Evolutionary conservation across 2,888 invertebrate genomes (phyloP).

Genomic region (Sabellastarte sp.): DNA sequence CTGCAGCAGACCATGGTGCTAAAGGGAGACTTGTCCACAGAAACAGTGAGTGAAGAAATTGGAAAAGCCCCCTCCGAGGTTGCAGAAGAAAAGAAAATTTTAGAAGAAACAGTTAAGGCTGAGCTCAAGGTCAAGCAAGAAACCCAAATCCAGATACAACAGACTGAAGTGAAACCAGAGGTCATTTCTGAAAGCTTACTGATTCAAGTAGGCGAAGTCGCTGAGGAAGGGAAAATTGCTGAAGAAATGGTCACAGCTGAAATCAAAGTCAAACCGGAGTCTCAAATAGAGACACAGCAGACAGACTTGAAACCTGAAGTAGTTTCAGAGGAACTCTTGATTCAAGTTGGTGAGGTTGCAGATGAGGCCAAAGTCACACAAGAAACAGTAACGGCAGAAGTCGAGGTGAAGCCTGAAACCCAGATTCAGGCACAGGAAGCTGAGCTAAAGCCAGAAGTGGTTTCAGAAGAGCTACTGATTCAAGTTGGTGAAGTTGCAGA

Average conservation of each 20-base stretch:
- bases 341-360: not conserved
- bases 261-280: constrained; percentile 7
- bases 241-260: constrained; percentile 11
- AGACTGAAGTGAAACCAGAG: not conserved
- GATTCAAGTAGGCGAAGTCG: too few species aligned
- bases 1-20: too few species aligned
- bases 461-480: constrained; percentile 6
- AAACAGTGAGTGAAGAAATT: too few species aligned
- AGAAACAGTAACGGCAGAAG: not conserved
- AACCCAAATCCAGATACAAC: constrained; percentile 14
- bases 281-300: constrained; percentile 2
- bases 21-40: too few species aligned
- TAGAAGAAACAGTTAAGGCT: constrained; percentile 9
- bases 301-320: constrained; percentile 13
- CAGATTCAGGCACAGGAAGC: constrained; percentile 8
- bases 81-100: constrained; percentile 10
- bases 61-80: too few species aligned
- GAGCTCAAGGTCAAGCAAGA: constrained; percentile 5
- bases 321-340: constrained; percentile 6
- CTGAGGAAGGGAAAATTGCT: constrained; percentile 2
- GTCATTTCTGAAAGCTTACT: too few species aligned
- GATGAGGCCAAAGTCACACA: not conserved
- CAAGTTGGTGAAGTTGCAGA: constrained; percentile 13
- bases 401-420: constrained; percentile 11
- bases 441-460: constrained; percentile 10